Conservation (phyloP, 2,113 vertebrate species). For the Murina feae region DNA sequence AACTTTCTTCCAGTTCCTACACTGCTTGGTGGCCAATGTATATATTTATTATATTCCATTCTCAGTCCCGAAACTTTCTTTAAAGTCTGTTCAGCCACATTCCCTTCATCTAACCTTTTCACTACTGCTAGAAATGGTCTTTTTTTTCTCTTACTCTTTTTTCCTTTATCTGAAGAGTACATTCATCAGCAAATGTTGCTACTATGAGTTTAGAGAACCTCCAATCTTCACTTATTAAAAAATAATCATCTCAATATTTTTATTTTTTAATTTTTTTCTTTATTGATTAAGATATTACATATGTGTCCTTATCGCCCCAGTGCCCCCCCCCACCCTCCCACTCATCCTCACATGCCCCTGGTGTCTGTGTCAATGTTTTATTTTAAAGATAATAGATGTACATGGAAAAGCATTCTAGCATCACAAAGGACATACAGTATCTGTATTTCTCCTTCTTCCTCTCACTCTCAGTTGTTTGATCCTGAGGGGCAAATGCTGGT, state of each 20-base stretch:
- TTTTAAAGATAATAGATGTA: background rate
- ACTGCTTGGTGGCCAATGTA: background rate
- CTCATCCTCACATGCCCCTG: too few species aligned
- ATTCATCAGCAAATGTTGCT: background rate
- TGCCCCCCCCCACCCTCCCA: too few species aligned
- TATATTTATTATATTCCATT: background rate
- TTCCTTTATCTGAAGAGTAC: background rate
- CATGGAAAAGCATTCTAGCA: background rate
- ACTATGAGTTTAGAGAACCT: background rate
- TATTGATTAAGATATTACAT: too few species aligned
- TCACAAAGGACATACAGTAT: background rate
- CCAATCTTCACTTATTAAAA: background rate
- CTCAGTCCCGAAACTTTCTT: background rate
- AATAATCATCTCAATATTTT: background rate
- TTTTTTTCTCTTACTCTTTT: background rate
- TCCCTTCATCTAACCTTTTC: background rate
- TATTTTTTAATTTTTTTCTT: background rate
- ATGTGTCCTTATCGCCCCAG: too few species aligned
- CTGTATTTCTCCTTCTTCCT: background rate
- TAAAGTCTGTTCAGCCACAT: background rate
- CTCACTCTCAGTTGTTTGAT: background rate
- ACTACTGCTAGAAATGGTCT: background rate
- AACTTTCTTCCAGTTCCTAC: background rate
- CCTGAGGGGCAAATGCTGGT: background rate
- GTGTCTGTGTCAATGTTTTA: background rate